These are phyloP conservation scores for Flexamia atlantica DNA, from an alignment of 2,888 invertebrate genomes.

Conservation along the genomic window DNA sequence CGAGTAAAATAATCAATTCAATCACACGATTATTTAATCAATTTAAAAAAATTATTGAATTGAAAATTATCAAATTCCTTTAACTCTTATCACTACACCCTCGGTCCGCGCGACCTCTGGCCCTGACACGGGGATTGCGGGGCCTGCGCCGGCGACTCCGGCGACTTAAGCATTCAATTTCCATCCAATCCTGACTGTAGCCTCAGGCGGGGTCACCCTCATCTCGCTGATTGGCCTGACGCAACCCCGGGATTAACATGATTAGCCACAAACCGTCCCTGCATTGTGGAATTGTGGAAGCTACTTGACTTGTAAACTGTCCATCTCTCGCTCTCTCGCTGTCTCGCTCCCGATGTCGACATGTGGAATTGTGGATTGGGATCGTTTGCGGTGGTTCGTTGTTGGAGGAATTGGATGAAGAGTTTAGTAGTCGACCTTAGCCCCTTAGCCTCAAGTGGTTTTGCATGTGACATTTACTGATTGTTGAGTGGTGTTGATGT, in stretches of 20 bases:
- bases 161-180: slow-evolving; percentile 43
- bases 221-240: slow-evolving; percentile 15
- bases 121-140: slow-evolving; percentile 1
- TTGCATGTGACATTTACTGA: too few relatives aligned
- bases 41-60: too few relatives aligned
- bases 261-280: neutral
- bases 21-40: too few relatives aligned
- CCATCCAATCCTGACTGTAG: slow-evolving; percentile 9
- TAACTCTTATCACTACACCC: too few relatives aligned
- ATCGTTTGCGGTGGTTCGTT: neutral
- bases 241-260: slow-evolving; percentile 10
- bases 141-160: too few relatives aligned
- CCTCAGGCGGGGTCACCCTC: slow-evolving; percentile 13
- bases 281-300: slow-evolving; percentile 15
- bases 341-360: neutral
- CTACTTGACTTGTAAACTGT: neutral
- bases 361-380: neutral
- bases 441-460: too few relatives aligned
- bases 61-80: too few relatives aligned
- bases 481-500: too few relatives aligned
- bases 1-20: too few relatives aligned
- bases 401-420: too few relatives aligned
- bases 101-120: neutral
- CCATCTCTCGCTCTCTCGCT: neutral
- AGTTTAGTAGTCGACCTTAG: too few relatives aligned